A percentile compares a stretch with the other conserved stretches of the same genome.
Evolutionary conservation across 2,113 vertebrate species (phyloP).

Genomic region (Baryphthengus martii): DNA sequence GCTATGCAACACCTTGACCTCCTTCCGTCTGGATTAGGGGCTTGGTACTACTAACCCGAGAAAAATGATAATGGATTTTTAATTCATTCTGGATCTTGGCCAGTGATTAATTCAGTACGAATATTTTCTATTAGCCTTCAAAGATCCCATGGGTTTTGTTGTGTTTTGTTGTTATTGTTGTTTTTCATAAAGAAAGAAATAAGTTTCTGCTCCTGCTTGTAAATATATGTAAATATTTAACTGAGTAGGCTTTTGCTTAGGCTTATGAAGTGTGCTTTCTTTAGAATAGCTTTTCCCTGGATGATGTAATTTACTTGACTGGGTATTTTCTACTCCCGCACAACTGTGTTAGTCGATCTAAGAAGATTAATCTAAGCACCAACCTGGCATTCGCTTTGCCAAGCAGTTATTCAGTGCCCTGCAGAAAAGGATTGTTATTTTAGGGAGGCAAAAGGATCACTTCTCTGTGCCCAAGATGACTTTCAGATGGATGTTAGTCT

Average conservation of each 20-base stretch:
- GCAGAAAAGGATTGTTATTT: slow-evolving; percentile 30
- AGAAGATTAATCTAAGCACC: slow-evolving; percentile 53
- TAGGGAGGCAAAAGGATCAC: background rate
- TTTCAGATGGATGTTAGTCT: slow-evolving; percentile 39
- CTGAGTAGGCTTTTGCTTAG: background rate
- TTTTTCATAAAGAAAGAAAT: background rate
- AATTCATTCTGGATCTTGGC: background rate
- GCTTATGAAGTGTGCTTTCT: slow-evolving; percentile 60
- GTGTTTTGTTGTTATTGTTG: background rate
- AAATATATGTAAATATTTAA: slow-evolving; percentile 24
- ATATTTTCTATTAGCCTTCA: background rate
- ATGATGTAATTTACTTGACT: slow-evolving; percentile 71
- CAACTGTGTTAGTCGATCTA: slow-evolving; percentile 60
- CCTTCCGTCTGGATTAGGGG: background rate
- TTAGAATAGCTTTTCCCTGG: slow-evolving; percentile 70
- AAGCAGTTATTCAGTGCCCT: background rate
- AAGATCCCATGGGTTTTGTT: background rate
- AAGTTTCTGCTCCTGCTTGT: background rate
- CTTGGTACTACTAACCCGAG: background rate
- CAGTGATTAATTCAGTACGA: background rate
- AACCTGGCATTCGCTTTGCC: background rate
- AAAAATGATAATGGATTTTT: background rate
- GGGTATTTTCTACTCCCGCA: slow-evolving; percentile 60
- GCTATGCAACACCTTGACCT: background rate
- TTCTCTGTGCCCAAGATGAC: background rate